Percentiles rank a stretch among this genome's conserved stretches.
These are phyloP conservation scores for Eudemis profundana DNA, from an alignment of 2,888 invertebrate genomes.

Conservation along the genomic window DNA sequence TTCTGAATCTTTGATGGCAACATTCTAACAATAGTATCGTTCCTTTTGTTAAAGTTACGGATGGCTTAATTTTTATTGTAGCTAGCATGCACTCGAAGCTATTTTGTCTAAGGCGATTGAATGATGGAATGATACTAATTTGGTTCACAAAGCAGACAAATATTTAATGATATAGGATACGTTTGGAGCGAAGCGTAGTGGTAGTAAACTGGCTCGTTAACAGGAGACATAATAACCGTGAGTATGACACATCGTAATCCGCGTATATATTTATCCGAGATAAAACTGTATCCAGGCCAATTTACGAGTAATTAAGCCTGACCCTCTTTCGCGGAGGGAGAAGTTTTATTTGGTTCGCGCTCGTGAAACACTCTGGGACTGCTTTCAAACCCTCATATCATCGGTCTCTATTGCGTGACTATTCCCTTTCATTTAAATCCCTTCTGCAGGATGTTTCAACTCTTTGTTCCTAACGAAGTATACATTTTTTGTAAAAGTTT, in stretches of 20 bases:
- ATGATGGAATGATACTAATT: slow-evolving; percentile 39
- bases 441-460: neutral
- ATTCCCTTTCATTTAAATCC: slow-evolving; percentile 65
- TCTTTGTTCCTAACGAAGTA: no score
- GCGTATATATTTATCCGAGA: slow-evolving; percentile 70
- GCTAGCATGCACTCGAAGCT: slow-evolving; percentile 59
- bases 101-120: slow-evolving; percentile 40
- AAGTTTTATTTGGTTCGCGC: slow-evolving; percentile 79
- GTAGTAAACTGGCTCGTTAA: slow-evolving; percentile 44
- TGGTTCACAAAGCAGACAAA: slow-evolving; percentile 26
- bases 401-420: slow-evolving; percentile 70
- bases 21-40: slow-evolving; percentile 72
- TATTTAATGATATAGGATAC: slow-evolving; percentile 23
- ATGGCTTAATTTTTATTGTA: slow-evolving; percentile 71
- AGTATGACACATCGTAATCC: slow-evolving; percentile 70
- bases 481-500: no score
- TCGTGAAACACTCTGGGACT: slow-evolving; percentile 71
- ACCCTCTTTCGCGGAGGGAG: slow-evolving; percentile 81
- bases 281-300: slow-evolving; percentile 80
- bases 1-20: slow-evolving; percentile 74
- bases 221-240: slow-evolving; percentile 56
- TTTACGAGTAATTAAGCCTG: slow-evolving; percentile 85
- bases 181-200: slow-evolving; percentile 25
- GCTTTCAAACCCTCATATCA: slow-evolving; percentile 71
- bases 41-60: slow-evolving; percentile 77